Percentiles rank a stretch among this genome's conserved stretches.
Conservation (phyloP, 1,140 invertebrate genomes). For the Dufourea novaeangliae region DNA sequence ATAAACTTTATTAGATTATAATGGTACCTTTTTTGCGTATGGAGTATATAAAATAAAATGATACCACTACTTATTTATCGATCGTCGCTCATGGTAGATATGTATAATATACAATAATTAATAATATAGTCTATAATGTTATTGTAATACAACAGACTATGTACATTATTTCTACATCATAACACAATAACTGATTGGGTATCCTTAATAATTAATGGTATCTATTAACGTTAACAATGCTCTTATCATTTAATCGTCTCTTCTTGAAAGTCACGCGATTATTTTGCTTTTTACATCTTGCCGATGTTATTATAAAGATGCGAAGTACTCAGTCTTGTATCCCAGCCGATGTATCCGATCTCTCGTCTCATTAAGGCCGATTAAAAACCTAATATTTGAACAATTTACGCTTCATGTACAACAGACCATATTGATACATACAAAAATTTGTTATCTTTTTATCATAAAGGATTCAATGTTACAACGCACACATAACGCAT, state of each 20-base stretch:
- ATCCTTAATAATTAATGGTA: slow-evolving; percentile 59
- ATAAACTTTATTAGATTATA: slow-evolving; percentile 78
- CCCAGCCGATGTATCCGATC: slow-evolving; percentile 57
- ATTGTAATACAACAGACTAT: slow-evolving; percentile 72
- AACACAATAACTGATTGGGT: slow-evolving; percentile 66
- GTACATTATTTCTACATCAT: slow-evolving; percentile 72
- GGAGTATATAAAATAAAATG: slow-evolving; percentile 74
- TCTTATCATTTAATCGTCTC: slow-evolving; percentile 45
- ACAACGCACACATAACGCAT: slow-evolving; percentile 6
- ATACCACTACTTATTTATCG: slow-evolving; percentile 68
- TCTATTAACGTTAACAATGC: slow-evolving; percentile 67
- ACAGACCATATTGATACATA: slow-evolving; percentile 11
- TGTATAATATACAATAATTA: slow-evolving; percentile 63
- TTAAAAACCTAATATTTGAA: slow-evolving; percentile 32
- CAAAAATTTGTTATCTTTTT: not conserved
- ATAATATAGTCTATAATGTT: slow-evolving; percentile 59
- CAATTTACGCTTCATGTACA: slow-evolving; percentile 19
- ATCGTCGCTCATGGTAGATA: slow-evolving; percentile 62
- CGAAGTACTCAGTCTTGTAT: slow-evolving; percentile 75
- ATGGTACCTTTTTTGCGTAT: slow-evolving; percentile 65
- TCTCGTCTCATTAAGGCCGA: slow-evolving; percentile 48
- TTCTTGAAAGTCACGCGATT: slow-evolving; percentile 33
- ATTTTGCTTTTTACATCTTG: slow-evolving; percentile 36
- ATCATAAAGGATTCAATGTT: slow-evolving; percentile 1
- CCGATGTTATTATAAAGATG: slow-evolving; percentile 60